These are phyloP conservation scores for Procavia capensis DNA, from an alignment of 2,113 vertebrate genomes.

Conservation along the genomic window DNA sequence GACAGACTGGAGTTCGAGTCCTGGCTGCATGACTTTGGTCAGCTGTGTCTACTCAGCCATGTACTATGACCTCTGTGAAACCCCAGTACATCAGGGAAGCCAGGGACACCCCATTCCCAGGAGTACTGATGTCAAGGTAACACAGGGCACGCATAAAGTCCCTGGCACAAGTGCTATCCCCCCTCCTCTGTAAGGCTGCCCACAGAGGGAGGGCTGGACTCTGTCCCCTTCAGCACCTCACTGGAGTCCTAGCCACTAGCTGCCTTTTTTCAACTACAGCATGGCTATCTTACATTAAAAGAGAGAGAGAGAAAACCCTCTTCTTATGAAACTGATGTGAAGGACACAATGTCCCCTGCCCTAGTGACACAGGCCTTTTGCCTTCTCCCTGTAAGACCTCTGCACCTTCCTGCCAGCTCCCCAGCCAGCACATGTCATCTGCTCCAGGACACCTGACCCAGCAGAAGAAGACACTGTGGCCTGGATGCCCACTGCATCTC, in stretches of 20 bases:
- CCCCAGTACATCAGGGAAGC: background rate
- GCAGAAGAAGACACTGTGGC: background rate
- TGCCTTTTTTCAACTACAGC: background rate
- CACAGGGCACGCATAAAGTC: too few relatives aligned
- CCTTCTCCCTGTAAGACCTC: background rate
- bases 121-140: background rate
- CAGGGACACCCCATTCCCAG: background rate
- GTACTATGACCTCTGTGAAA: background rate
- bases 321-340: background rate
- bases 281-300: background rate
- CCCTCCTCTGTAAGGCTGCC: fast-evolving
- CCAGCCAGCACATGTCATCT: background rate
- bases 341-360: background rate
- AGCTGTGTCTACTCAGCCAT: background rate
- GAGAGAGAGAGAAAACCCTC: background rate
- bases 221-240: background rate
- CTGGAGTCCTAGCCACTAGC: background rate
- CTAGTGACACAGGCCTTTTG: fast-evolving
- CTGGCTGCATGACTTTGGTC: background rate
- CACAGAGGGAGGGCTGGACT: background rate
- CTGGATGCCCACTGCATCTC: background rate
- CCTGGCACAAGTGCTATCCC: background rate
- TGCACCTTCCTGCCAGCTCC: background rate
- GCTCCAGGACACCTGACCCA: background rate
- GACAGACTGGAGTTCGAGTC: too few relatives aligned